A percentile compares a stretch with the other conserved stretches of the same genome.
Evolutionary conservation across 2,888 invertebrate species (phyloP).

Genomic region (Plagiodera versicolora): DNA sequence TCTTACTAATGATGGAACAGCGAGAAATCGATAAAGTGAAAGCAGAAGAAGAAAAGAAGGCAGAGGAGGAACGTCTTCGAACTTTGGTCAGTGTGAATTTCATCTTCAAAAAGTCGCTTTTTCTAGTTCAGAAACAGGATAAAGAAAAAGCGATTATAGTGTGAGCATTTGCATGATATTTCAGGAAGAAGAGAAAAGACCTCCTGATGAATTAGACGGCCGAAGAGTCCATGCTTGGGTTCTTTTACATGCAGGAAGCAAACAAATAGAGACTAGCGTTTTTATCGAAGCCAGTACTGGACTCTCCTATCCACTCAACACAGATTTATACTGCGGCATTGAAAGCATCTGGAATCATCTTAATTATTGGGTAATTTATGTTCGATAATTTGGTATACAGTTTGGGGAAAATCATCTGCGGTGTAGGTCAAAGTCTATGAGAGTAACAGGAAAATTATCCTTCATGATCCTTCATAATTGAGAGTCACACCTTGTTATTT

Average conservation of each 20-base stretch:
- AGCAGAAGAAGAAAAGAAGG: constrained; percentile 43
- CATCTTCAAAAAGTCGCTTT: too few relatives aligned
- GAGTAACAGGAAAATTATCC: too few relatives aligned
- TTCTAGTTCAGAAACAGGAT: too few relatives aligned
- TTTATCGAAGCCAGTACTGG: constrained; percentile 89
- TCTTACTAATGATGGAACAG: constrained; percentile 59
- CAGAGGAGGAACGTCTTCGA: constrained; percentile 43
- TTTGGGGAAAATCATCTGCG: too few relatives aligned
- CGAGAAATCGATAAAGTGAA: constrained; percentile 52
- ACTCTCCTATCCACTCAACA: constrained; percentile 59
- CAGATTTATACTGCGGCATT: constrained; percentile 70
- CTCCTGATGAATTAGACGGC: constrained; percentile 67
- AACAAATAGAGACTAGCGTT: constrained; percentile 65
- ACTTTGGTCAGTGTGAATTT: constrained; percentile 35
- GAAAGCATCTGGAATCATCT: constrained; percentile 85
- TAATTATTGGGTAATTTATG: constrained; percentile 73
- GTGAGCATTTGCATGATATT: not conserved
- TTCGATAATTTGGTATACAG: not conserved
- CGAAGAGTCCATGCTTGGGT: constrained; percentile 85
- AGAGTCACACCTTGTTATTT: too few relatives aligned
- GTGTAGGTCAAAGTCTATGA: too few relatives aligned
- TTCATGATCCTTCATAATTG: too few relatives aligned
- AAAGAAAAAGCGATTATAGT: too few relatives aligned
- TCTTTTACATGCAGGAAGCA: constrained; percentile 62
- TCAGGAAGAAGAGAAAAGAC: constrained; percentile 64